Base-by-base conservation (phyloP, 2,888 invertebrate species). In the Omphaloscelis lunosa region DNA sequence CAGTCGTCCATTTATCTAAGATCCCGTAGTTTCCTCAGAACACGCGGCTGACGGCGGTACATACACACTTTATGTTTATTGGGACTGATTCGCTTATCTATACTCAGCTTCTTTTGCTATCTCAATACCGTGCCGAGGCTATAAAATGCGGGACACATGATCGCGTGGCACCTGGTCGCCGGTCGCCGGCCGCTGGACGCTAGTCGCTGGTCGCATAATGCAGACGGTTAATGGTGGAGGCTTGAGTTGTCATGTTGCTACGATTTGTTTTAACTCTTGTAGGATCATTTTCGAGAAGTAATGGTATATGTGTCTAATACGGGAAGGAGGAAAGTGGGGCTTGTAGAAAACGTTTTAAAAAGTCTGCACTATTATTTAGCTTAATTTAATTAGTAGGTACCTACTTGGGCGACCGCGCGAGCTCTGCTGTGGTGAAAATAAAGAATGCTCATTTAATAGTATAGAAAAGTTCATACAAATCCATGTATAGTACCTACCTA, bases 21-120 rank as follows among this genome's bases (percentile, higher is more conserved):
- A 59, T 72, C 69, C 68, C 58, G 68, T 45, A 72, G 82, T 62
- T 8, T 34, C 15, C 17, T 4, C 48, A 27, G 62, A 41, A 20
- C 68, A 27, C 61, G 20, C 67, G 76, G 65, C 77, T 70, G 71
- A 41, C 78, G 73, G 63, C 73, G 80, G 89, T 83, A 89, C 83
- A 72, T 79, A 77, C 80, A 74, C 77, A 89, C 82, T 88, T 88
- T 88, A 89, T 86, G 88, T 80, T 87, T 83, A 88, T 85, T 82
- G 89, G 58, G 77, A 76, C 61, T 87, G 88, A 87, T 87, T 87
- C 82, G 78, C 84, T 89, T 88, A 88, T 89, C 88, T 82, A 86
- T 80, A 82, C 87, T 88, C 85, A 80, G 87, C 85, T 86, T 85
- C 84, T 85, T 86, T 82, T 82, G 88, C 88, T 89, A 88, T 88